Base-by-base conservation (phyloP, 2,797 vertebrate genomes). In the Allobates femoralis region DNA sequence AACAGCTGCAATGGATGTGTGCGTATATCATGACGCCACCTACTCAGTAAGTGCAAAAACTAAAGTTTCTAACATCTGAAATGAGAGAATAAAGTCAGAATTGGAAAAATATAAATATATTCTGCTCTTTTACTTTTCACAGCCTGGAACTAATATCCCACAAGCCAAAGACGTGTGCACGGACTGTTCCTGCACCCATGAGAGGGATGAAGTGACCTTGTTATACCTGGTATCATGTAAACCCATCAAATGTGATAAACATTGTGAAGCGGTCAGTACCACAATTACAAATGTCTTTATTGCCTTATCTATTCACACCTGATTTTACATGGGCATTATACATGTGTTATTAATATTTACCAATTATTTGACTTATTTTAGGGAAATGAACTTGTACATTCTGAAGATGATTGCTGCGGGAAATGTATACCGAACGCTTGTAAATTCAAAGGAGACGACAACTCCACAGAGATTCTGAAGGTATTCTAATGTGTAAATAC, bases 381-480 rank as follows among this genome's bases (percentile, higher is more conserved):
- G 95, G 95, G 94, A 79, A 92, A 75, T 2, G 50, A 89, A 46
- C 93, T 93, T 5, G 91, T 80, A 56, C n/a, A 15, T 18, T 73
- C 0, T 71, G 21, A 79, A 0, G 92, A 90, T 1, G 85, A 90
- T 69, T 96, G 95, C 81, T 96, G 94, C 0, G 94, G 94, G 0
- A 1, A 0, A 0, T 96, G 95, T 12, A 60, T 85, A 15, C 85
- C 74, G 64, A 76, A 0, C 0, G 89, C 90, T 56, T 96, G 95
- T 0, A 21, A 91, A 6, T 0, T 90, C 18, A 90, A 90, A 4
- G 0, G 73, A 58, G 87, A 74, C 0, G 55, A 86, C 32, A 23
- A 58, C 34, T 16, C 85, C 0, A 73, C 62, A 53, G 88, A 0
- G 0, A 34, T 93, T 46, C 74, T 94, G 32, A 51, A 76, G 0